These are phyloP conservation scores for Drosophila subpulchrella DNA, from an alignment of 1,140 invertebrate genomes.

Conservation along the genomic window DNA sequence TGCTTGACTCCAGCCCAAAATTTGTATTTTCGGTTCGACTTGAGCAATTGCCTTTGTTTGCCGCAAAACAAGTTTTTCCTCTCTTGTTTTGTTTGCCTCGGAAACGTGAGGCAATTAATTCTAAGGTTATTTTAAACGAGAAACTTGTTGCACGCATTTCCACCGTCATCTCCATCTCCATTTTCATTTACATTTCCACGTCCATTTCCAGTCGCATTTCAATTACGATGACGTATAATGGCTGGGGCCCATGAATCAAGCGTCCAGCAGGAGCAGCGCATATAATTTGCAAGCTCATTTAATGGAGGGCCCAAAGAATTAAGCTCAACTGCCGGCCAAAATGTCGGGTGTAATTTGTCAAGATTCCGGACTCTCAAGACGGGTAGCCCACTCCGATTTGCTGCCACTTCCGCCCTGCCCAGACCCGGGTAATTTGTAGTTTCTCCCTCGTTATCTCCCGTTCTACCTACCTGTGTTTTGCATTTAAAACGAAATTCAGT, in stretches of 20 bases:
- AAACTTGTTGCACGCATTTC: slow-evolving; percentile 81
- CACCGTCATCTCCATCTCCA: slow-evolving; percentile 22
- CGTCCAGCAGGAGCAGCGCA: slow-evolving; percentile 33
- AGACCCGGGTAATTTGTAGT: slow-evolving; percentile 20
- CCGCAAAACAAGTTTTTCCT: slow-evolving; percentile 44
- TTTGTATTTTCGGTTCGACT: slow-evolving; percentile 67
- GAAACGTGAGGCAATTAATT: slow-evolving; percentile 81
- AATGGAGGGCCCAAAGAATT: slow-evolving; percentile 47
- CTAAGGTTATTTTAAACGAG: slow-evolving; percentile 76
- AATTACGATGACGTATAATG: slow-evolving; percentile 81
- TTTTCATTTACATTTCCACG: slow-evolving; percentile 71
- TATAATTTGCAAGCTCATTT: slow-evolving; percentile 56
- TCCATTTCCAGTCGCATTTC: slow-evolving; percentile 60
- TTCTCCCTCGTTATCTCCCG: slow-evolving; percentile 24
- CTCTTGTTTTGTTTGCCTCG: slow-evolving; percentile 35
- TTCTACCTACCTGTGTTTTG: slow-evolving; percentile 12
- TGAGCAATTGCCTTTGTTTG: slow-evolving; percentile 77
- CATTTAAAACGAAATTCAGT: slow-evolving; percentile 69
- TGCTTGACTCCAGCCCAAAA: slow-evolving; percentile 41
- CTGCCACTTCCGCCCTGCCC: slow-evolving; percentile 41
- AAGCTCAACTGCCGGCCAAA: slow-evolving; percentile 45
- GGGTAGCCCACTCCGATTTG: slow-evolving; percentile 51
- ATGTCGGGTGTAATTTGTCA: slow-evolving; percentile 64
- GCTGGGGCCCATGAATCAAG: slow-evolving; percentile 64
- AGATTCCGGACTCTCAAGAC: slow-evolving; percentile 34